Evolutionary conservation across 2,113 vertebrate genomes (phyloP).

Genomic region (Ibidorhyncha struthersii): DNA sequence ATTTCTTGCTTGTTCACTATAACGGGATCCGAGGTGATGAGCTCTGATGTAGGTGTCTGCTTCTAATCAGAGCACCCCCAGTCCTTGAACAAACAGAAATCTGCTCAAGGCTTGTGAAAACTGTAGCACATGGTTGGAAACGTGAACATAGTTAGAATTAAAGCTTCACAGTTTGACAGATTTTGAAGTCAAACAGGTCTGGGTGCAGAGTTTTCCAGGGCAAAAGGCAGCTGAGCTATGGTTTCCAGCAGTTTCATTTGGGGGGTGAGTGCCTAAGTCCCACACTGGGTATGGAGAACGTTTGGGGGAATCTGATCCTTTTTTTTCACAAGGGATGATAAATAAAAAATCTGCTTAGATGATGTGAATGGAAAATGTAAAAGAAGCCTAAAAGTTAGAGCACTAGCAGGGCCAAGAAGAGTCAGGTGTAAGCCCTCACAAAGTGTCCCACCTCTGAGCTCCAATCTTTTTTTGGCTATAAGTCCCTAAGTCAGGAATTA

Average conservation of each 20-base stretch:
- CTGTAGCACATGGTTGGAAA: accelerated
- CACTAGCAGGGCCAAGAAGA: background rate
- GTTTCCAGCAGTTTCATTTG: background rate
- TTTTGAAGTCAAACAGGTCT: accelerated
- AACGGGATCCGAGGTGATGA: background rate
- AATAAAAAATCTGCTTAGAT: background rate
- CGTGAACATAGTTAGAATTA: background rate
- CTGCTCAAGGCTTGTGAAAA: background rate
- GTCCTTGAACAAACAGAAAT: background rate
- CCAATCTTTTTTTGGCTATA: background rate
- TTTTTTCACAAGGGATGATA: background rate
- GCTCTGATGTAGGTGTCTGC: background rate
- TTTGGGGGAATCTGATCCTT: background rate
- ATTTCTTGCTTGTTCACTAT: background rate
- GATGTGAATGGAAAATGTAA: background rate
- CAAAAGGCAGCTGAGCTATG: background rate
- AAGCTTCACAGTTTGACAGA: background rate
- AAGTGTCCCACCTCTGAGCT: background rate
- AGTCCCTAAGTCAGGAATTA: background rate
- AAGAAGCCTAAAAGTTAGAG: background rate
- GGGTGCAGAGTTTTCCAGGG: background rate
- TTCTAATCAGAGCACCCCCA: background rate
- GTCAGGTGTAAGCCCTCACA: background rate
- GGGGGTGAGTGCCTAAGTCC: accelerated
- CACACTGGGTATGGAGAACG: background rate